Base-by-base conservation (phyloP, 2,888 invertebrate species). In the Mythimna ferrago region DNA sequence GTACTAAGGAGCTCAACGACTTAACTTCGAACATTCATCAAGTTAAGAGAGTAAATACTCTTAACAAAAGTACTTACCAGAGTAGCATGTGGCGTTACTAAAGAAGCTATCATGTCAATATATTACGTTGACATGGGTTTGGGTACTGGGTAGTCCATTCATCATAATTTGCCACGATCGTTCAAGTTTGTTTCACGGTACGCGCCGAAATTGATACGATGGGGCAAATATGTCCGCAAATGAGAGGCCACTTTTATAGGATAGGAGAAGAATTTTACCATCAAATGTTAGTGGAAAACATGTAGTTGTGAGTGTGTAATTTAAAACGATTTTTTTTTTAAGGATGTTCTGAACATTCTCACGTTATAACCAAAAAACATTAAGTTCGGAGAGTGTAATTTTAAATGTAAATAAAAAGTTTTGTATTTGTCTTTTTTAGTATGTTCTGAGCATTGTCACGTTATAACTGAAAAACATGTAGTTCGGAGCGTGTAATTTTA, bases 131-230 rank as follows among this genome's bases (percentile, higher is more conserved):
- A 83, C 81, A 75, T 41, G 81, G 87, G 86, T 83, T 70, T 57
- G 78, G 86, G 84, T 71, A 70, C 75, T 57, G 78, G 85, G 84
- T 73, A 71, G 76, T 76, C 87, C 87, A 91, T 92, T 90, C 88
- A 89, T 92, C 91, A 91, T 90, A 89, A 91, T 92, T 91, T 91
- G 90, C 89, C 88, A 85, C 86, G 86, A 88, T 81, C 84, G 86
- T 81, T 86, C 84, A 85, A 85, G 84, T 78, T 82, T 83, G 82
- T 87, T 81, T 86, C 84, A 73, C 82, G 85, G 83, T 85, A 85
- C 84, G 82, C 83, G 76, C 80, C 79, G 60, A 78, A 73, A 78
- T 84, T 78, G 77, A 79, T 79, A 73, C 62, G 72, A 64, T 71
- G 44, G 68, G 38, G 73, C 62, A 67, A 73, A 81, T 66, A 63